Base-by-base conservation (phyloP, 1,140 invertebrate genomes). In the Charaxes varanes region DNA sequence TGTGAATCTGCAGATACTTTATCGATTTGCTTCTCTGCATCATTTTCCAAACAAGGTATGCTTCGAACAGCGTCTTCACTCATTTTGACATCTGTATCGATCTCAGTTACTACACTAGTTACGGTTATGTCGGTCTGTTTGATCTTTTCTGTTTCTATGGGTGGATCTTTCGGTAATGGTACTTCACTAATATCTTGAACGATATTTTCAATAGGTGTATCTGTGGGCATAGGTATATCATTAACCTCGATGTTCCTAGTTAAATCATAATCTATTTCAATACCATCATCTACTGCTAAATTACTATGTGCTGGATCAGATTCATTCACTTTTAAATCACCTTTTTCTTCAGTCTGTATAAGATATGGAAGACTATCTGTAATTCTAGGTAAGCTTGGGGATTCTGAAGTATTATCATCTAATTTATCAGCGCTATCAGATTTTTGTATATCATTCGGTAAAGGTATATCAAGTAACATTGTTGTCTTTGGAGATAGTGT, bases 31-130 rank as follows among this genome's bases (percentile, higher is more conserved):
- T 68, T 72, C 12, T 73, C 64, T 13, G 33, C 24, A 38, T 78
- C 62, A 34, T 50, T 69, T 50, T 80, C 65, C 41, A 78, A 59
- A 52, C 65, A 71, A 16, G 66, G 62, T 47, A 85, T 85, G 48
- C 77, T 85, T 55, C 93, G 91, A 1, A 94, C 90, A 0, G 92
- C 93, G 40, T 89, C 91, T 62, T 94, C 92, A 64, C 93, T 92
- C n/a, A 91, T 88, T 11, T 87, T 90, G 5, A 90, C 87, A 36
- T 67, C 62, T 11, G 56, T 61, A 22, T 56, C 59, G 34, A 62
- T 37, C 26, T 84, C 84, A 0, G 66, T 41, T 31, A 85, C 45
- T 30, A 40, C 32, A 28, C 51, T 44, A 61, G 45, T 33, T 15
- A 31, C 8, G 0, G 35, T 15, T 28, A 38, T 8, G 6, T 26